phyloP scores from a whole-genome alignment of 2,797 vertebrate species.

The Enteromius unitaeniatus region DNA sequence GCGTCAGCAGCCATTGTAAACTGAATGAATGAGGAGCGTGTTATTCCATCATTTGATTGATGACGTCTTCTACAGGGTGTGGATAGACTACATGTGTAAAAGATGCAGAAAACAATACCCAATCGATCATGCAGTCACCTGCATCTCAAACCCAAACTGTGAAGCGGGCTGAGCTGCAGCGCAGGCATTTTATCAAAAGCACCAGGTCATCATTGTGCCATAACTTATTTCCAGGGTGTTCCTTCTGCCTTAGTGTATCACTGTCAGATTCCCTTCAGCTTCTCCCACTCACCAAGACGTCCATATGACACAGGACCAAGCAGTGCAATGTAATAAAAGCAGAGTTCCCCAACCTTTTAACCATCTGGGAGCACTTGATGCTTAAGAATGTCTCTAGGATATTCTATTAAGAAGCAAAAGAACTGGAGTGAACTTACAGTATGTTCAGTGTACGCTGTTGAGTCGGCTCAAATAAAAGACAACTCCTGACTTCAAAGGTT shows the following conservation, averaged over 20 bases:
- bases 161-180: constrained; percentile 44
- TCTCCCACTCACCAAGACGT: constrained; percentile 5
- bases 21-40: constrained; percentile 51
- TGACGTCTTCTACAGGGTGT: constrained; percentile 52
- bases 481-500: neutral
- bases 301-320: constrained; percentile 4
- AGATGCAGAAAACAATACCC: constrained; percentile 55
- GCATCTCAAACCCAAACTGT: constrained; percentile 53
- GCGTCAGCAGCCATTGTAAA: constrained; percentile 46
- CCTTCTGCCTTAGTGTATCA: constrained; percentile 52
- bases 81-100: constrained; percentile 61
- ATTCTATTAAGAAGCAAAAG: neutral
- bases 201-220: constrained; percentile 58
- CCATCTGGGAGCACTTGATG: constrained; percentile 1
- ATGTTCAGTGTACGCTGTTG: neutral
- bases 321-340: neutral
- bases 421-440: neutral
- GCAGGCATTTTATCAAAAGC: constrained; percentile 59
- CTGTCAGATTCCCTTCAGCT: constrained; percentile 48
- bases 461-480: neutral
- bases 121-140: constrained; percentile 57
- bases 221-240: constrained; percentile 54
- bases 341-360: constrained; percentile 2
- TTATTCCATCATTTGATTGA: constrained; percentile 59
- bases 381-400: neutral